phyloP scores from a whole-genome alignment of 2,888 invertebrate genomes.

The Sceliomorpha sp. region DNA sequence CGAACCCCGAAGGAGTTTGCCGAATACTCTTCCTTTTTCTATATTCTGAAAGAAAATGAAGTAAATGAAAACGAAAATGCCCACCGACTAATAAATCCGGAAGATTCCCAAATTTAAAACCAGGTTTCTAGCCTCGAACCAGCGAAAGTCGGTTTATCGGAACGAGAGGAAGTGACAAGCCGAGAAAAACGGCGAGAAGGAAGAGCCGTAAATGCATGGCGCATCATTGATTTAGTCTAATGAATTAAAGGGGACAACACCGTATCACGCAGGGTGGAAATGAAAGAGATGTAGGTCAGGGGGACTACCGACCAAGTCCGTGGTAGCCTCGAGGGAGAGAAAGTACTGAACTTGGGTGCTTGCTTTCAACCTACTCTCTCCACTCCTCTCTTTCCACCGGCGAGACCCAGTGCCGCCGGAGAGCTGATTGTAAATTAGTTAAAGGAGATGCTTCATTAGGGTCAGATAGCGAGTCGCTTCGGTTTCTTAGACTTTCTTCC shows the following conservation, averaged over 20 bases:
- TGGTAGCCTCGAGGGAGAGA: conserved; percentile 62
- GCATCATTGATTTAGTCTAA: conserved; percentile 77
- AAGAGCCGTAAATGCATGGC: conserved; percentile 60
- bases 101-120: conserved; percentile 14
- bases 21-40: too few species aligned
- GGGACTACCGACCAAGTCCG: conserved; percentile 61
- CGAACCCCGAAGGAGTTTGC: too few species aligned
- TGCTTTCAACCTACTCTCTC: conserved; percentile 55
- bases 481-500: conserved; percentile 49
- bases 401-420: conserved; percentile 58
- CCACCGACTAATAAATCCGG: conserved; percentile 6
- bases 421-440: conserved; percentile 78
- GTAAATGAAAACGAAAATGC: too few species aligned
- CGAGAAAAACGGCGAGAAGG: conserved; percentile 8
- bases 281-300: conserved; percentile 77
- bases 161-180: conserved; percentile 36
- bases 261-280: conserved; percentile 66
- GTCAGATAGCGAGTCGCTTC: conserved; percentile 61
- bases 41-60: too few species aligned
- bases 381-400: conserved; percentile 49
- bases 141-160: too few species aligned
- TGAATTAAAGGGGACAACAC: conserved; percentile 75
- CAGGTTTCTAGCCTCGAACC: too few species aligned
- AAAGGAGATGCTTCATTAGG: conserved; percentile 77
- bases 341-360: conserved; percentile 72